phyloP scores from a whole-genome alignment of 2,797 vertebrate genomes.

The Molossus molossus region DNA sequence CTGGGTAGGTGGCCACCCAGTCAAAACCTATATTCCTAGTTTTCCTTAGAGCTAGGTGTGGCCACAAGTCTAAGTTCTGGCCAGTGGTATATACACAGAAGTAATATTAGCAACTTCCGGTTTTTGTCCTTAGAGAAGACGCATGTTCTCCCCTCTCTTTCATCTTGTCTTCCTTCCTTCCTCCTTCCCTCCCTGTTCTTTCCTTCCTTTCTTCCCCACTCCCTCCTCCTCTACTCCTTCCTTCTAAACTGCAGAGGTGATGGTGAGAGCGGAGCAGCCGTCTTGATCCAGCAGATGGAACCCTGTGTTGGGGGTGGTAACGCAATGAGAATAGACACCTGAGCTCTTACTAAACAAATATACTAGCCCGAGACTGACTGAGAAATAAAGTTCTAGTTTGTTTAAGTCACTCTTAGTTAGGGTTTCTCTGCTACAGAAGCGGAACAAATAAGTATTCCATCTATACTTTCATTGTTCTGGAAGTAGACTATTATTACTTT shows the following conservation, averaged over 20 bases:
- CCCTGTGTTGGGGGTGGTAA: not conserved
- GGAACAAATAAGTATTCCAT: not conserved
- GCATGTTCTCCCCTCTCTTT: not conserved
- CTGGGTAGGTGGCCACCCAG: not conserved
- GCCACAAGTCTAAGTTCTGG: not conserved
- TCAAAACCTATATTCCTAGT: not conserved
- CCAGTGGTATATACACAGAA: not conserved
- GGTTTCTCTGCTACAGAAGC: not conserved
- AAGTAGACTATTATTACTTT: constrained; percentile 2
- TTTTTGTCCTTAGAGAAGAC: not conserved
- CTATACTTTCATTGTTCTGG: constrained; percentile 50
- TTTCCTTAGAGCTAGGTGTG: not conserved
- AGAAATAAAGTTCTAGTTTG: not conserved
- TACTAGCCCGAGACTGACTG: not conserved
- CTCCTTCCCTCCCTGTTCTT: not conserved
- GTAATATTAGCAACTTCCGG: not conserved
- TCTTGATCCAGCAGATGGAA: not conserved
- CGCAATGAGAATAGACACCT: not conserved
- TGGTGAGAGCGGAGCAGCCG: not conserved
- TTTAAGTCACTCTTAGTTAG: not conserved
- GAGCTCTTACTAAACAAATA: not conserved
- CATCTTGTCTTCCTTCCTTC: not conserved
- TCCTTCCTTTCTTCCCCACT: no score
- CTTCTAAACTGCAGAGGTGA: not conserved
- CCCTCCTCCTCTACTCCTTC: not conserved